Conservation (phyloP, 2,888 invertebrate species). For the Platerodrilus igneus region DNA sequence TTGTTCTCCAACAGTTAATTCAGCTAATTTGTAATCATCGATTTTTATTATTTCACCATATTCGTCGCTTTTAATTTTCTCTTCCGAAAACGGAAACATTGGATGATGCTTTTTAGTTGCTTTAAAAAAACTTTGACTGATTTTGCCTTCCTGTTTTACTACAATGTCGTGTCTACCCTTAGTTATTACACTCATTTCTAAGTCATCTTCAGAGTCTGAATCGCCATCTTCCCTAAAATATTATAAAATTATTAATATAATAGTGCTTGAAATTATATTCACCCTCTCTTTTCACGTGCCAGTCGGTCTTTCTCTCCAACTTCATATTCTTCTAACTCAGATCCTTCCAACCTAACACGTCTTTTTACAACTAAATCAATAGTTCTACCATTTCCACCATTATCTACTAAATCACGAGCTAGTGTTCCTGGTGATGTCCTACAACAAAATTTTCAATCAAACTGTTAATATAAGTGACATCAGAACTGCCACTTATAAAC, state of each 20-base stretch:
- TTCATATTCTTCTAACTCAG: slow-evolving; percentile 71
- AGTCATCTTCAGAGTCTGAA: slow-evolving; percentile 79
- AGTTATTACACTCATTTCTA: slow-evolving; percentile 75
- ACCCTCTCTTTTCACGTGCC: slow-evolving; percentile 40
- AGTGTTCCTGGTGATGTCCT: slow-evolving; percentile 78
- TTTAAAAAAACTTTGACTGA: slow-evolving; percentile 75
- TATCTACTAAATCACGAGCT: slow-evolving; percentile 73
- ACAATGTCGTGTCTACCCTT: slow-evolving; percentile 85
- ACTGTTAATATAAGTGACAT: slow-evolving; percentile 2
- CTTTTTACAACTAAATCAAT: slow-evolving; percentile 67
- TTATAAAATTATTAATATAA: slow-evolving; percentile 4
- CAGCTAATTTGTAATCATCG: slow-evolving; percentile 85
- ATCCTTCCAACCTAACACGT: slow-evolving; percentile 70
- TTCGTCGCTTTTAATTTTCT: slow-evolving; percentile 87
- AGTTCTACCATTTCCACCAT: slow-evolving; percentile 66
- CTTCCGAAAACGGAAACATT: slow-evolving; percentile 94
- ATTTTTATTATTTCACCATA: slow-evolving; percentile 94
- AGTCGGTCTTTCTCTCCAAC: slow-evolving; percentile 58
- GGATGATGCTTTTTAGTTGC: slow-evolving; percentile 88
- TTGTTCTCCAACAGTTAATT: slow-evolving; percentile 59
- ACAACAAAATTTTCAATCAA: slow-evolving; percentile 24
- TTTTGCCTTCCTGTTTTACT: slow-evolving; percentile 66
- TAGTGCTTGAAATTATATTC: slow-evolving; percentile 2
- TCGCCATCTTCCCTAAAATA: slow-evolving; percentile 61
- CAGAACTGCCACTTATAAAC: background rate